phyloP scores from a whole-genome alignment of 2,113 vertebrate genomes.

The Brachypodius melanocephalos region DNA sequence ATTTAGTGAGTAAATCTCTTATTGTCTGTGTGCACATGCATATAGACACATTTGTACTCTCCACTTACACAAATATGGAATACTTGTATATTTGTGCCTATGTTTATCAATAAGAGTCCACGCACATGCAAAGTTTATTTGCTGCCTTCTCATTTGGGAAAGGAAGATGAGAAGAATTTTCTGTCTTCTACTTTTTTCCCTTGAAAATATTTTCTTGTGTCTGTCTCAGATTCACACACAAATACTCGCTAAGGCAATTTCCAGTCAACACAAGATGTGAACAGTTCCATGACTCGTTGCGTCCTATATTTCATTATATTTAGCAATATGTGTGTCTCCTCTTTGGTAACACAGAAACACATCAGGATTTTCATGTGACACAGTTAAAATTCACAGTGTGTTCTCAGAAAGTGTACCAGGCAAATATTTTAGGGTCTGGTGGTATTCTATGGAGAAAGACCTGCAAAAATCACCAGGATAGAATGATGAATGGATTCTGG shows the following conservation, averaged over 20 bases:
- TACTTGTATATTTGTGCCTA: neutral
- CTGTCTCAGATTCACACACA: neutral
- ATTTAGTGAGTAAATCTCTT: neutral
- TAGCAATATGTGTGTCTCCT: neutral
- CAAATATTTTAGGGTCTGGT: constrained; percentile 29
- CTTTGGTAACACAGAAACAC: neutral
- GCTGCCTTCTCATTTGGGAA: neutral
- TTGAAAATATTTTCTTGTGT: neutral
- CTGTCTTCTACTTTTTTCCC: neutral
- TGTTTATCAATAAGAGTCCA: neutral
- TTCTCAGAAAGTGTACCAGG: neutral
- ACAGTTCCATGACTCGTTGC: neutral
- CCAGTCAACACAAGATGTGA: neutral
- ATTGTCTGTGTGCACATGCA: neutral
- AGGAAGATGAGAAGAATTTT: neutral
- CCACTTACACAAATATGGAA: neutral
- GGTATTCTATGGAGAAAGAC: neutral
- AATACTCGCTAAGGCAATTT: neutral
- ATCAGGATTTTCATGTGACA: neutral
- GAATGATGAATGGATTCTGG: constrained; percentile 43
- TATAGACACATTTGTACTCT: neutral
- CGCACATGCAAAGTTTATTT: neutral
- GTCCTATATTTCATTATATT: constrained; percentile 23
- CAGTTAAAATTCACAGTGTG: neutral
- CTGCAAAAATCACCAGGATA: neutral